Base-by-base conservation (phyloP, 2,113 vertebrate genomes). In the Brachirus orientalis region DNA sequence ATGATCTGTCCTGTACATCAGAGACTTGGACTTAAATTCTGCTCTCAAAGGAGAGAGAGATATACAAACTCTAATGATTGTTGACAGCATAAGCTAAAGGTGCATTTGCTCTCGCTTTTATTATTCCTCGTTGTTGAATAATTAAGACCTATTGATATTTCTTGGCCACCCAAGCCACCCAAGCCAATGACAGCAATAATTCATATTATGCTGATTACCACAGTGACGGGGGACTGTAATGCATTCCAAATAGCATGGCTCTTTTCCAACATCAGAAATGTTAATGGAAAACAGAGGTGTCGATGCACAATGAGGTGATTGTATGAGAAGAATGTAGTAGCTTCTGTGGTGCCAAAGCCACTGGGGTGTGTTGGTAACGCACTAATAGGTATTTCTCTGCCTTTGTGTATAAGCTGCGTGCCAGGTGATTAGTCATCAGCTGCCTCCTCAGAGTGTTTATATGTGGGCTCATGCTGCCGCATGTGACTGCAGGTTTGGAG, bases 161-260 rank as follows among this genome's bases (percentile, higher is more conserved):
- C 75, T 54, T 37, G 44, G 75, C 78, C 84, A 75, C 80, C 77
- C 67, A 52, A 75, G 75, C 78, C 84, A 75, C 80, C 77, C 67
- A 52, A 75, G 36, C 53, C 86, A 88, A 90, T 83, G 79, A 84
- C 52, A 19, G 70, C 77, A 78, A 86, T 90, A 87, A 86, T 83
- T 91, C 79, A 86, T 76, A 82, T 79, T 80, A 70, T 89, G 79
- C 77, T 87, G 77, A 89, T 91, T 76, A 89, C 69, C 48, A 4
- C 13, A 5, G 38, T 71, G 77, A 79, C 51, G 12, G 55, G 40
- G 52, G 46, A 33, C 40, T 6, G 50, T 71, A 80, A 78, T 72
- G 58, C 56, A 60, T 86, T 77, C 45, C 72, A 56, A 80, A 80
- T 45, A 64, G 43, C 53, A 11, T 5, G 3, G 4, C 16, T 16